Evolutionary conservation across 30 jellyfish, hydroid and myxozoan genomes (phyloP).

Genomic region (Aurelia aurita): DNA sequence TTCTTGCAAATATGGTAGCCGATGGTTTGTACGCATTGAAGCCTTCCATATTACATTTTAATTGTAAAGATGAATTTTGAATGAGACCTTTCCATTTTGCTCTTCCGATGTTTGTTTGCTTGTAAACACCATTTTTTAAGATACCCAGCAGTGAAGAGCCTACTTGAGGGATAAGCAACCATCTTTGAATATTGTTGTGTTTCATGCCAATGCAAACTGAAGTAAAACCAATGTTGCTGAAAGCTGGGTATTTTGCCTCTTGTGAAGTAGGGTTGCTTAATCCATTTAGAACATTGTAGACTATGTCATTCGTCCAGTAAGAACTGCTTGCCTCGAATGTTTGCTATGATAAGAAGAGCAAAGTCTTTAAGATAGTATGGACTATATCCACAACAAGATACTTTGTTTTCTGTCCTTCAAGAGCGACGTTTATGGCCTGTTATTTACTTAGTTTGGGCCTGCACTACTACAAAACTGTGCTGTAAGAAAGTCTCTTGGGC

Average conservation of each 20-base stretch:
- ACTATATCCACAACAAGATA: too few species aligned
- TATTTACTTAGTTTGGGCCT: too few species aligned
- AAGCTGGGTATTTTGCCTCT: constrained; percentile 6
- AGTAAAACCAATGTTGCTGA: neutral
- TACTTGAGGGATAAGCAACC: neutral
- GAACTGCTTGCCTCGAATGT: neutral
- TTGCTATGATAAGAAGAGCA: neutral
- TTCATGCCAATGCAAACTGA: neutral
- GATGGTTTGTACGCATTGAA: neutral
- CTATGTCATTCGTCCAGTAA: neutral
- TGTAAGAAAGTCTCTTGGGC: too few species aligned
- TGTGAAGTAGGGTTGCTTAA: neutral
- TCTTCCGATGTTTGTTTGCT: neutral
- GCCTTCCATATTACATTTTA: neutral
- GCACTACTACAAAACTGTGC: too few species aligned
- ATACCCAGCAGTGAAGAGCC: neutral
- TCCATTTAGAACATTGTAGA: neutral
- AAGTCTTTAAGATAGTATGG: too few species aligned
- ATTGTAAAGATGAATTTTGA: neutral
- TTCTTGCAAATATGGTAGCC: neutral
- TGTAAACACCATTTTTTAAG: neutral
- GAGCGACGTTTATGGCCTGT: too few species aligned
- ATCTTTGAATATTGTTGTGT: neutral
- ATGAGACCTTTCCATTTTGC: constrained; percentile 5
- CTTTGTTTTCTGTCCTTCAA: too few species aligned